phyloP scores from a whole-genome alignment of 2,888 invertebrate species.

The Heteromyza rotundicornis region DNA sequence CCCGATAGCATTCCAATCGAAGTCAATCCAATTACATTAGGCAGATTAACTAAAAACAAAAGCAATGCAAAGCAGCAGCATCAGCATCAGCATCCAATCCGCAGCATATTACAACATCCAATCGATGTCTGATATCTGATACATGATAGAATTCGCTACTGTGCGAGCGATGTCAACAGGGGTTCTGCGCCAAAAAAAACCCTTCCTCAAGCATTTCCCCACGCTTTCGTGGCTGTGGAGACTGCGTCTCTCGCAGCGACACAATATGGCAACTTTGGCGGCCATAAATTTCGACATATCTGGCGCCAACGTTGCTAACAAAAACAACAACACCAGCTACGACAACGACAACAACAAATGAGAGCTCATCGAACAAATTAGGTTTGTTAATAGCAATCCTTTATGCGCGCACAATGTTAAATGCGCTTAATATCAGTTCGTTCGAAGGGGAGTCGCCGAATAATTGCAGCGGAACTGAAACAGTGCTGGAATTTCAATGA shows the following conservation, averaged over 20 bases:
- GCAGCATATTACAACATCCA: background rate
- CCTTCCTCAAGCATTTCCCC: background rate
- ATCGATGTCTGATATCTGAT: constrained; percentile 11
- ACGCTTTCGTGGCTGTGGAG: too few relatives aligned
- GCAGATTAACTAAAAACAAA: constrained; percentile 30
- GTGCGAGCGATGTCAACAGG: constrained; percentile 21
- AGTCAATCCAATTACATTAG: constrained; percentile 52
- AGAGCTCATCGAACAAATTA: constrained; percentile 5
- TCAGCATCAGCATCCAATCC: background rate
- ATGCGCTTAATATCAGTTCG: too few relatives aligned
- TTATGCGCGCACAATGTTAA: constrained; percentile 2
- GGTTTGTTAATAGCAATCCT: constrained; percentile 10
- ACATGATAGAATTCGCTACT: constrained; percentile 1
- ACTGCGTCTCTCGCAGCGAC: too few relatives aligned
- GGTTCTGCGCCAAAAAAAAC: constrained; percentile 5
- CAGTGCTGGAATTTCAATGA: too few relatives aligned
- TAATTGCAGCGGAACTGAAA: background rate
- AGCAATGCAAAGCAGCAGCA: background rate
- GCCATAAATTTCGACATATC: constrained; percentile 30
- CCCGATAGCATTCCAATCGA: constrained; percentile 30
- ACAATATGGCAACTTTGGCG: background rate
- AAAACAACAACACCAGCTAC: constrained; percentile 39
- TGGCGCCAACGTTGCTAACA: constrained; percentile 51
- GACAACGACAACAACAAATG: constrained; percentile 7
- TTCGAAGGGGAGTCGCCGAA: background rate